Percentiles rank a stretch among this genome's conserved stretches.
Evolutionary conservation across 1,140 invertebrate genomes (phyloP).

Genomic region (Leptinotarsa undecemlineata): DNA sequence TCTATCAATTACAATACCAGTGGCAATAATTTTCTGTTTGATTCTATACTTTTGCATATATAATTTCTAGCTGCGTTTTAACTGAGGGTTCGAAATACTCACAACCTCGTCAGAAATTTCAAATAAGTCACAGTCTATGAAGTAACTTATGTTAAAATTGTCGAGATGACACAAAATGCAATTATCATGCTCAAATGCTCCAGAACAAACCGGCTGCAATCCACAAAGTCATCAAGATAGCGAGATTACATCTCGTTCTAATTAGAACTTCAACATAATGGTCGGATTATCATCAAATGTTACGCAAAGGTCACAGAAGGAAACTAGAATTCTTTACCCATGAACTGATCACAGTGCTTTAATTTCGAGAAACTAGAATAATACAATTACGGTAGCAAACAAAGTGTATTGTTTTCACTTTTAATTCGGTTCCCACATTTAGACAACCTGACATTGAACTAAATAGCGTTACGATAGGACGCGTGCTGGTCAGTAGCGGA

Average conservation of each 20-base stretch:
- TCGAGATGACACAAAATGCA: too few relatives aligned
- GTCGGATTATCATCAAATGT: neutral
- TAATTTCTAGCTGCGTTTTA: too few relatives aligned
- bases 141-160: too few relatives aligned
- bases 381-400: slow-evolving; percentile 33
- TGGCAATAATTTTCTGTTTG: too few relatives aligned
- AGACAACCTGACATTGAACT: slow-evolving; percentile 49
- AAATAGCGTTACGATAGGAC: slow-evolving; percentile 47
- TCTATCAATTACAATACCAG: too few relatives aligned
- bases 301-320: slow-evolving; percentile 17
- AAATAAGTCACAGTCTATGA: neutral
- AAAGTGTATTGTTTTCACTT: slow-evolving; percentile 50
- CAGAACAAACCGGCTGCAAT: neutral
- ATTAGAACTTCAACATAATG: neutral
- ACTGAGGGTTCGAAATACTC: too few relatives aligned
- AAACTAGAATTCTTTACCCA: slow-evolving; percentile 27
- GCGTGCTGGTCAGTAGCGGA: slow-evolving; percentile 12
- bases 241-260: neutral
- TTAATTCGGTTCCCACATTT: slow-evolving; percentile 49
- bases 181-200: too few relatives aligned
- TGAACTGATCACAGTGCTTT: slow-evolving; percentile 35
- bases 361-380: slow-evolving; percentile 40
- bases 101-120: neutral
- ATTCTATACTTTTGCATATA: too few relatives aligned
- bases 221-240: neutral